Evolutionary conservation across 2,797 vertebrate species (phyloP), one percentile per base, ranked within the genome.

Genomic region (Echeneis naucrates): DNA sequence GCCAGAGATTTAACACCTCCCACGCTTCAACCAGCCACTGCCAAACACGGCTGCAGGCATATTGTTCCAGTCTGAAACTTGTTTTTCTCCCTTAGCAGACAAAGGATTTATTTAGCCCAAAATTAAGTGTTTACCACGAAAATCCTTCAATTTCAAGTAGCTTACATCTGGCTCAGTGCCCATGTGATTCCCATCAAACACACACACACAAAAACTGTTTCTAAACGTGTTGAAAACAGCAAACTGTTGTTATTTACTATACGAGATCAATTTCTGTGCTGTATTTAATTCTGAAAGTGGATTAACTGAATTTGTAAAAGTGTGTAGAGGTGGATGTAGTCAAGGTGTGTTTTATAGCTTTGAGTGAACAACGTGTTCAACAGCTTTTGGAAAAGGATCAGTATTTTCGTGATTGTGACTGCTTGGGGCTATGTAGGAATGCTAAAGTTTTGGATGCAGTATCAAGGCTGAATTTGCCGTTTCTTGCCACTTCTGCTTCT

Each of bases 331-430:
- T 55, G 55, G 59, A 59, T 47, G 42, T 19, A 42, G 40, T 64
- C 27, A 50, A 26, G 62, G 42, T 44, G 14, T 2, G 27, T 72
- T 80, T 81, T 44, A 42, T 2, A 23, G 23, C 68, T 50, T 53
- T 61, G 23, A 52, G 38, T 48, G 38, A 78, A 63, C 56, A 55
- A 63, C 52, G 37, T 68, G 57, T 65, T 70, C n/a, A 35, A 54
- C 42, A 61, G 51, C 55, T 48, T 24, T 75, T 64, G 45, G 48
- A 59, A 83, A 68, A 24, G 8, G 6, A 4, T 79, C 37, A 48
- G 23, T 81, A 58, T 80, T 77, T 80, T 51, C 65, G 48, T 13
- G 35, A 69, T 63, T 64, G 30, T 57, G 50, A 78, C 52, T 35
- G 64, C 65, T 68, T 13, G 8, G 42, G 68, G 60, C 44, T 27